Conservation (phyloP, 2,113 vertebrate species). For the Hystrix cristata region DNA sequence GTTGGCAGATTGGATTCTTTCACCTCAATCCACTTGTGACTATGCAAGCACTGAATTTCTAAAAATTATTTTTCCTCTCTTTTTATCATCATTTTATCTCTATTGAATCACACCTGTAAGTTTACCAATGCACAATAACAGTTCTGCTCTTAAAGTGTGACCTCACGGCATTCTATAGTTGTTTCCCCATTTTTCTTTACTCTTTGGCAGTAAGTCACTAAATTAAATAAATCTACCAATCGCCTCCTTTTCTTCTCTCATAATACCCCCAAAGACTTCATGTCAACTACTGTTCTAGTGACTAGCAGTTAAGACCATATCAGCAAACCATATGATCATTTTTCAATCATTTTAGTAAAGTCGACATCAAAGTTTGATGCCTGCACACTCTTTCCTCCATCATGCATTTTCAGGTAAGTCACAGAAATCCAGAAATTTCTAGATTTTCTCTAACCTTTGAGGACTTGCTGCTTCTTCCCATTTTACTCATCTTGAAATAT, state of each 20-base stretch:
- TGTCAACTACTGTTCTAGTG: background rate
- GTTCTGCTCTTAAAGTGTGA: background rate
- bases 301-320: background rate
- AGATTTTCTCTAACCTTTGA: background rate
- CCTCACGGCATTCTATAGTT: background rate
- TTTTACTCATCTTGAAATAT: background rate
- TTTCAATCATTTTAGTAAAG: background rate
- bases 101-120: background rate
- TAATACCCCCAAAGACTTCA: background rate
- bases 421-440: background rate
- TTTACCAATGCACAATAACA: background rate
- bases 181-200: background rate
- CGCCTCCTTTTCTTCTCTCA: background rate
- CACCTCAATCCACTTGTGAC: fast-evolving
- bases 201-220: background rate
- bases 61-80: background rate
- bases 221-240: background rate
- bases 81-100: background rate
- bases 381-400: background rate
- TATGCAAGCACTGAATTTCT: background rate
- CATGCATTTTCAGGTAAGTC: background rate
- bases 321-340: background rate
- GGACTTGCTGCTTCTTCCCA: background rate
- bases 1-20: fast-evolving
- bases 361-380: background rate